Evolutionary conservation across 2,113 vertebrate genomes (phyloP).

Genomic region (Tragulus kanchil): DNA sequence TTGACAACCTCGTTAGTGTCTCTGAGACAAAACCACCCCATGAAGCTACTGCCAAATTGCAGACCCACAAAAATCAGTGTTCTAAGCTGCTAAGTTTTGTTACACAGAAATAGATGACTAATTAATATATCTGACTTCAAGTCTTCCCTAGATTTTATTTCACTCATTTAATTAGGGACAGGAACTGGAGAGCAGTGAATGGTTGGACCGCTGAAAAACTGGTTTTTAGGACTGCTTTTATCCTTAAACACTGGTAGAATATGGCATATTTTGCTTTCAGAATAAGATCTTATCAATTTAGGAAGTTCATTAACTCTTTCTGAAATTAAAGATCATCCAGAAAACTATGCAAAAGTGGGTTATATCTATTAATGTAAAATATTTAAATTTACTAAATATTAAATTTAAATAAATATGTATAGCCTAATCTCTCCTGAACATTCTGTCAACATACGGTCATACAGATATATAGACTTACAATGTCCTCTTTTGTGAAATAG

Average conservation of each 20-base stretch:
- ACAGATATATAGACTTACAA: neutral
- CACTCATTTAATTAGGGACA: neutral
- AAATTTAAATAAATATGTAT: neutral
- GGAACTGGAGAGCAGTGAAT: neutral
- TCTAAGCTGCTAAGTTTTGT: neutral
- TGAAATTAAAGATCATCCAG: neutral
- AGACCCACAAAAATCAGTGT: neutral
- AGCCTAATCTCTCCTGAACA: neutral
- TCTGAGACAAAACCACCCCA: neutral
- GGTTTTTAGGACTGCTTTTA: neutral
- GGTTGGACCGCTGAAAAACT: neutral
- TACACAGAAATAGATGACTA: neutral
- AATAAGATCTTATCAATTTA: neutral
- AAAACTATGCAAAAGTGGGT: neutral
- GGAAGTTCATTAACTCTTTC: neutral
- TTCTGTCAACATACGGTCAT: neutral
- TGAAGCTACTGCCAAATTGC: neutral
- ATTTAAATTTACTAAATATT: neutral
- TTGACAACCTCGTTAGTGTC: neutral
- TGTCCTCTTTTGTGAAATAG: neutral
- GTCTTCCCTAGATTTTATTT: neutral
- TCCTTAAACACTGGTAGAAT: neutral
- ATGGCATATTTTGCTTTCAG: neutral
- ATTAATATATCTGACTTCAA: neutral
- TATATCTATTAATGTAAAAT: neutral